A percentile compares a stretch with the other conserved stretches of the same genome.
Evolutionary conservation across 2,888 invertebrate species (phyloP).

Genomic region (Aspidiotus destructor): DNA sequence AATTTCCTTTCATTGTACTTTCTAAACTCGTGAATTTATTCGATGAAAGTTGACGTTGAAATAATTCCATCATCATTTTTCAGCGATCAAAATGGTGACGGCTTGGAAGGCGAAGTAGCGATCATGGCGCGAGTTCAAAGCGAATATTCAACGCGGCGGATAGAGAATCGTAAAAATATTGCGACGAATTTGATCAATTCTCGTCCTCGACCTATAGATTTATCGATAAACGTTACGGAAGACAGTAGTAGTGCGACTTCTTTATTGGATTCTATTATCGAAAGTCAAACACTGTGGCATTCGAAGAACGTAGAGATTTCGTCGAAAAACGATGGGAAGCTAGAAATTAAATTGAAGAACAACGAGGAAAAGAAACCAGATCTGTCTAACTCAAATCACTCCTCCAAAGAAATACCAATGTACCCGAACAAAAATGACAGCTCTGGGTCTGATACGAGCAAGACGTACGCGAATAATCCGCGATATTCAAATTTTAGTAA

Average conservation of each 20-base stretch:
- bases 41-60: not conserved
- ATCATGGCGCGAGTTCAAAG: slow-evolving; percentile 26
- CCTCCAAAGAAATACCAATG: slow-evolving; percentile 23
- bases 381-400: slow-evolving; percentile 22
- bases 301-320: slow-evolving; percentile 24
- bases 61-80: slow-evolving; percentile 4
- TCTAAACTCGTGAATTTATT: not conserved
- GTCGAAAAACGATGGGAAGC: slow-evolving; percentile 17
- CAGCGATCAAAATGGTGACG: slow-evolving; percentile 12
- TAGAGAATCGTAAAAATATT: slow-evolving; percentile 23
- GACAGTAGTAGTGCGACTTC: not conserved
- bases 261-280: slow-evolving; percentile 20
- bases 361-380: slow-evolving; percentile 20
- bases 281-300: slow-evolving; percentile 28
- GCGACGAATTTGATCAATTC: slow-evolving; percentile 10
- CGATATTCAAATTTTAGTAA: slow-evolving; percentile 16
- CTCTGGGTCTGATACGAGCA: slow-evolving; percentile 9
- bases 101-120: slow-evolving; percentile 22
- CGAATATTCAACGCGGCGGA: slow-evolving; percentile 18
- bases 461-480: slow-evolving; percentile 20
- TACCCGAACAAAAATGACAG: slow-evolving; percentile 20
- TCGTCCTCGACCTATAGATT: not conserved
- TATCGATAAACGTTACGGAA: not conserved
- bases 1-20: not conserved
- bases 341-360: slow-evolving; percentile 17